These are phyloP conservation scores for Melanotaenia pygmaea DNA, from an alignment of 2,797 vertebrate species.

Conservation along the genomic window DNA sequence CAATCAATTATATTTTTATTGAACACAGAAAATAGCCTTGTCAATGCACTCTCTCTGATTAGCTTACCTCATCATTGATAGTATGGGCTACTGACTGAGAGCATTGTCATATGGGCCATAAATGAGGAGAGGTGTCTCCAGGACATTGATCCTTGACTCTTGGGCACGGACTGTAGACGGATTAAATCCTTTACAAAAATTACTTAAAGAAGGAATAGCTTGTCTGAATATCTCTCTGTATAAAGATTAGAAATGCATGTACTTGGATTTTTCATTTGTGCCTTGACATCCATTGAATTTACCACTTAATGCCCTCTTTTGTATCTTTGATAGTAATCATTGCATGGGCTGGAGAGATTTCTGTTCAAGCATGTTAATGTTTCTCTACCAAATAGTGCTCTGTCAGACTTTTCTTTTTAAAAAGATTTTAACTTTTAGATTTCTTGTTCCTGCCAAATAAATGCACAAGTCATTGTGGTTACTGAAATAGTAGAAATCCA, in stretches of 20 bases:
- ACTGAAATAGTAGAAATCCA: too few relatives aligned
- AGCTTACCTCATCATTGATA: constrained; percentile 67
- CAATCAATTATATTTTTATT: constrained; percentile 73
- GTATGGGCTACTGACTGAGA: constrained; percentile 36
- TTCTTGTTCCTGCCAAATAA: too few relatives aligned
- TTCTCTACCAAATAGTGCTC: neutral
- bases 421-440: too few relatives aligned
- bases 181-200: constrained; percentile 22
- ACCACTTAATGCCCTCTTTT: neutral
- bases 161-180: constrained; percentile 12
- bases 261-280: neutral
- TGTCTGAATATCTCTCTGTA: constrained; percentile 15
- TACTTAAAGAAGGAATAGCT: neutral
- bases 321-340: neutral
- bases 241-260: constrained; percentile 9
- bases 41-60: constrained; percentile 78
- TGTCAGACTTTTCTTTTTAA: neutral
- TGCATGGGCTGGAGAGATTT: neutral
- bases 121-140: constrained; percentile 55
- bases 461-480: too few relatives aligned
- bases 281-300: neutral
- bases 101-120: constrained; percentile 56
- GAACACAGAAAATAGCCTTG: constrained; percentile 26
- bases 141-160: constrained; percentile 56
- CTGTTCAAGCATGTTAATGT: neutral